Percentiles rank a stretch among this genome's conserved stretches.
Conservation (phyloP, 2,888 invertebrate genomes). For the Mamestra brassicae region DNA sequence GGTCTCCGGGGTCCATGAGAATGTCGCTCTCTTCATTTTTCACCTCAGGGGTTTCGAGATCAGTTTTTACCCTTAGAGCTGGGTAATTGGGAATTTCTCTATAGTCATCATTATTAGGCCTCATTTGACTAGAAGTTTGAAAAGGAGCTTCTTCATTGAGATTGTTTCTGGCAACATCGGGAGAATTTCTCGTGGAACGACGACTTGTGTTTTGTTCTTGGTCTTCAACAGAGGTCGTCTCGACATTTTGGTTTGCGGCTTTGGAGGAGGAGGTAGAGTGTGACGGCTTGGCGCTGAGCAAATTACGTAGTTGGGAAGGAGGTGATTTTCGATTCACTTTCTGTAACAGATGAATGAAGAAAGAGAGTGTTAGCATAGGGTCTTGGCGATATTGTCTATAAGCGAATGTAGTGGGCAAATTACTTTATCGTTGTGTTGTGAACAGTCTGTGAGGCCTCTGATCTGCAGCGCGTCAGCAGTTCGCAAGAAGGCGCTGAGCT, state of each 20-base stretch:
- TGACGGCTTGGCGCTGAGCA: conserved; percentile 90
- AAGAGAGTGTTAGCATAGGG: conserved; percentile 17
- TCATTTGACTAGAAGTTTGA: conserved; percentile 91
- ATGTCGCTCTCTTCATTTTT: conserved; percentile 88
- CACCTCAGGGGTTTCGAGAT: conserved; percentile 89
- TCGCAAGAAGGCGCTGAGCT: conserved; percentile 94
- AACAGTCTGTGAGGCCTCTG: conserved; percentile 94
- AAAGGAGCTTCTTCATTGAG: conserved; percentile 90
- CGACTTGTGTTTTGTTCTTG: conserved; percentile 87
- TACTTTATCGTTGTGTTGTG: conserved; percentile 90
- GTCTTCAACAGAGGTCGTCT: conserved; percentile 86
- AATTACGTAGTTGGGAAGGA: conserved; percentile 90
- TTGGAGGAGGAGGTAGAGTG: conserved; percentile 90
- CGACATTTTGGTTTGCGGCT: conserved; percentile 90
- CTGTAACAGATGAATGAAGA: conserved; percentile 75
- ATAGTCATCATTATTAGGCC: conserved; percentile 91
- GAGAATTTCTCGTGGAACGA: conserved; percentile 89
- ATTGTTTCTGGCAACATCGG: conserved; percentile 91
- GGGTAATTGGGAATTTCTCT: conserved; percentile 89
- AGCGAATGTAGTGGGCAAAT: conserved; percentile 42
- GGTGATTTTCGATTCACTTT: conserved; percentile 89
- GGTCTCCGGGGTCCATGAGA: conserved; percentile 87
- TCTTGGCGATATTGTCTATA: conserved; percentile 9
- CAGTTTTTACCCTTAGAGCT: conserved; percentile 89
- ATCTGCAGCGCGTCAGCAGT: conserved; percentile 95